A percentile compares a stretch with the other conserved stretches of the same genome.
phyloP scores from a whole-genome alignment of 2,888 invertebrate genomes.

The Agrochola lychnidis region DNA sequence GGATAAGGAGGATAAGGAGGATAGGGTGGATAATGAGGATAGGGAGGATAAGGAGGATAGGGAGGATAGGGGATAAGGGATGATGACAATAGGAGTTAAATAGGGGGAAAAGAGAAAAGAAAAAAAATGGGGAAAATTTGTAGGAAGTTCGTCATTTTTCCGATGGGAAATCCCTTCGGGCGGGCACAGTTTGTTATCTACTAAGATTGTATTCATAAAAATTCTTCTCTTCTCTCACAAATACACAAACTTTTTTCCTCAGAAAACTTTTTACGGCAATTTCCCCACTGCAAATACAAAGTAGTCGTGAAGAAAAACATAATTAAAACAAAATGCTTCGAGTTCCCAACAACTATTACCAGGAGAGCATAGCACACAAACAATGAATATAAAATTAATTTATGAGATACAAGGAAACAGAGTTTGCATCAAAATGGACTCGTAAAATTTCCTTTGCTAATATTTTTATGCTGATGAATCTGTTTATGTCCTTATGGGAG shows the following conservation, averaged over 20 bases:
- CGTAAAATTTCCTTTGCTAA: slow-evolving; percentile 56
- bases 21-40: no score
- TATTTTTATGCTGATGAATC: slow-evolving; percentile 62
- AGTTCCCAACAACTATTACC: slow-evolving; percentile 57
- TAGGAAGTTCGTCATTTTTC: neutral
- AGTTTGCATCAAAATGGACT: slow-evolving; percentile 57
- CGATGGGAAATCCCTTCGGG: neutral
- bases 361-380: slow-evolving; percentile 58
- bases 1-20: no score
- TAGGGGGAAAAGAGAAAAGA: no score
- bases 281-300: slow-evolving; percentile 45
- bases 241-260: slow-evolving; percentile 16
- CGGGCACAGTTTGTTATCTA: neutral
- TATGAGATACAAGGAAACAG: slow-evolving; percentile 60
- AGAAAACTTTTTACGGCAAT: slow-evolving; percentile 20
- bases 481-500: slow-evolving; percentile 38
- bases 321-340: slow-evolving; percentile 61
- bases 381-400: slow-evolving; percentile 67
- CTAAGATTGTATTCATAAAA: neutral
- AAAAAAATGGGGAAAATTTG: neutral
- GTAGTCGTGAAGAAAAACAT: slow-evolving; percentile 58
- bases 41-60: no score
- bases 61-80: no score
- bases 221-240: neutral
- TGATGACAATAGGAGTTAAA: neutral